Base-by-base conservation (phyloP, 2,113 vertebrate species). In the Globicephala melas region DNA sequence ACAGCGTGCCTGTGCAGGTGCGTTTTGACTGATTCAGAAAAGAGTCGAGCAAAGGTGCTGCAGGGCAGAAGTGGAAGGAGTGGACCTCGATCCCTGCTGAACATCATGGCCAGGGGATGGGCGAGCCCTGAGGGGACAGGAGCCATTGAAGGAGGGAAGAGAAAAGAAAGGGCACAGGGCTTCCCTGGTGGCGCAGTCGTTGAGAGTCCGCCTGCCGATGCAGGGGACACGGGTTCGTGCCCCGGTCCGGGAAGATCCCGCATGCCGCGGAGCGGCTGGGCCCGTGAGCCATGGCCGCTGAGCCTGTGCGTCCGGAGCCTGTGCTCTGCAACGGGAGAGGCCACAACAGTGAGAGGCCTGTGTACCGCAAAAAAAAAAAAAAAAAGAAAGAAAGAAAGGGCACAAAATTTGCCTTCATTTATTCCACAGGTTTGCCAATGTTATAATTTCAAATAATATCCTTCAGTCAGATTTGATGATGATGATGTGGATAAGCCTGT, bases 11-110 rank as follows among this genome's bases (percentile, higher is more conserved):
- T 70, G 18, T 18, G 13, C 18, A 58, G 31, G 26, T 41, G 4
- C 74, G 58, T 94, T 87, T 58, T 87, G 36, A 41, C 50, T 96
- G n/a, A 47, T 65, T 84, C 70, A 17, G 63, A 60, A 80, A 80
- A 91, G 74, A 74, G 62, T 8, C 1, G 25, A 55, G 8, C 41
- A 55, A 8, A 91, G 38, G 28, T 60, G 15, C 70, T 14, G 2
- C 21, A 17, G 50, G 33, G 9, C 23, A 1, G 38, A 58, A 60
- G 33, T 5, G 15, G 55, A 68, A 33, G 44, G 28, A 53, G 53
- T 8, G 15, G 6, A 8, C 80, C 33, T 1, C 12, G 36, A 17
- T 17, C 87, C 50, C 33, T 10, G 15, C 58, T 12, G 6, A 31
- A 41, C 2, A 25, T 41, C 41, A 0, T 8, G 53, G 44, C 25